A percentile compares a stretch with the other conserved stretches of the same genome.
Evolutionary conservation across 2,888 invertebrate species (phyloP).

Genomic region (Nomada lathburiana): DNA sequence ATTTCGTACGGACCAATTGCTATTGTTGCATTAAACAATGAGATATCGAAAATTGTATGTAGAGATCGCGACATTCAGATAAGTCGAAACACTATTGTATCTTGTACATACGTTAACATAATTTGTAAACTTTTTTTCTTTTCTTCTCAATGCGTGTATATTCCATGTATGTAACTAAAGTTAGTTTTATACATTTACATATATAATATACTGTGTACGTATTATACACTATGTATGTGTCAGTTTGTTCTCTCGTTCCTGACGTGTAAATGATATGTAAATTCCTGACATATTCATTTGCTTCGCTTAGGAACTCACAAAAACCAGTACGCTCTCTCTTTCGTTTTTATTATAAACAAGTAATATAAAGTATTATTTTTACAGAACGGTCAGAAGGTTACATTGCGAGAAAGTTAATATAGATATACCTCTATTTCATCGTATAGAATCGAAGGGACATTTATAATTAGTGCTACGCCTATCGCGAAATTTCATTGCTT

Average conservation of each 20-base stretch:
- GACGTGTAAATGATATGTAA: background rate
- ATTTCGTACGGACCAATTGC: background rate
- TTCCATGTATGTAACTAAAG: conserved; percentile 17
- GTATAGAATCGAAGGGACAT: background rate
- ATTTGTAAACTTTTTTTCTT: conserved; percentile 8
- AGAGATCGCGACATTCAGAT: background rate
- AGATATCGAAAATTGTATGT: background rate
- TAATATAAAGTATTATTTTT: conserved; percentile 22
- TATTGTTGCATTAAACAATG: background rate
- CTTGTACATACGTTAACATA: conserved; percentile 30
- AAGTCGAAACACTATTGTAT: background rate
- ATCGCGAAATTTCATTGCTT: background rate
- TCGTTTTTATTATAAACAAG: conserved; percentile 23
- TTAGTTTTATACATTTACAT: conserved; percentile 7
- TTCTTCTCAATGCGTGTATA: conserved; percentile 10
- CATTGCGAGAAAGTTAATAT: conserved; percentile 10
- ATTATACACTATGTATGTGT: background rate
- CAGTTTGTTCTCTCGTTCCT: background rate
- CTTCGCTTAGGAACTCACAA: conserved; percentile 14
- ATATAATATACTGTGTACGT: background rate
- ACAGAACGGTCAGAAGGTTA: conserved; percentile 23
- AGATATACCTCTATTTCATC: background rate
- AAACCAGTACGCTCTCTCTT: conserved; percentile 9
- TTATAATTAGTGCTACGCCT: conserved; percentile 2
- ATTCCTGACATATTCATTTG: too few species aligned